These are phyloP conservation scores for Uria aalge DNA, from an alignment of 2,113 vertebrate genomes.

Conservation along the genomic window DNA sequence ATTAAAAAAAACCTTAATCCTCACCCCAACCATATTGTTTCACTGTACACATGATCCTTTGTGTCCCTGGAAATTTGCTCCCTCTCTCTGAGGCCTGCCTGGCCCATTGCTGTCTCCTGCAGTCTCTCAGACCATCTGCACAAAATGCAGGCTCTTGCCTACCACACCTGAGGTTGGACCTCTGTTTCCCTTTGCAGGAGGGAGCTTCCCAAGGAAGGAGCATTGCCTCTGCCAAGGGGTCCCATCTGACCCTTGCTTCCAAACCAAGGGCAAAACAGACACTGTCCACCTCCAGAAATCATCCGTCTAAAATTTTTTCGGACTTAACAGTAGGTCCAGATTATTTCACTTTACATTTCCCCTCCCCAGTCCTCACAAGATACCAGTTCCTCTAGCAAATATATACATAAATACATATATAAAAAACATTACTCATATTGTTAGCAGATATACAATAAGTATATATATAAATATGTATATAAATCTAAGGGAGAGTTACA, in stretches of 20 bases:
- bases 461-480: neutral
- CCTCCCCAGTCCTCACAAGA: neutral
- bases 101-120: neutral
- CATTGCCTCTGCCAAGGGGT: neutral
- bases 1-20: neutral
- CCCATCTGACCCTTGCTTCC: neutral
- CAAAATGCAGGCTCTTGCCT: neutral
- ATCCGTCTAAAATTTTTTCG: rapidly evolving
- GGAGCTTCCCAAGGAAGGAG: neutral
- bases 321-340: neutral
- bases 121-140: neutral
- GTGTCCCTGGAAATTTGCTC: neutral
- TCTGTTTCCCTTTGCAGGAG: neutral
- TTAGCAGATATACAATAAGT: neutral
- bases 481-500: neutral
- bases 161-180: neutral
- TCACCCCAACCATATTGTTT: neutral
- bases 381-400: neutral
- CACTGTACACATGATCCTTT: neutral
- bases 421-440: neutral
- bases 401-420: neutral
- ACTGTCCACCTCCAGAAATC: neutral
- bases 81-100: neutral
- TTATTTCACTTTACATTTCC: neutral
- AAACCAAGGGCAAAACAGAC: neutral